Evolutionary conservation across 2,888 invertebrate species (phyloP).

Genomic region (Latrodectus elegans): DNA sequence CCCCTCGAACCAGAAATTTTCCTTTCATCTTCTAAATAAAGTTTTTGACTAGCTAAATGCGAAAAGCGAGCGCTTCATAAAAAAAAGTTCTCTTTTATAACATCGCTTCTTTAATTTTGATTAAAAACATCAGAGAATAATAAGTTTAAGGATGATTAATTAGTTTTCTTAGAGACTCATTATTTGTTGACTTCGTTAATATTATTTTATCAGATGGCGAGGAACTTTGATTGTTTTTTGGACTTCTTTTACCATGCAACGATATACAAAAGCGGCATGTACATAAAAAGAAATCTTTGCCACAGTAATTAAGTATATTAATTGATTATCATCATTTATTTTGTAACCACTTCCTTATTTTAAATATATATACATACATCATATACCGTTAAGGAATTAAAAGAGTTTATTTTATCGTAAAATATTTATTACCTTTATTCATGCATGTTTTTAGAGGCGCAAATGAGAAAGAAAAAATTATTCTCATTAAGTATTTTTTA

Average conservation of each 20-base stretch:
- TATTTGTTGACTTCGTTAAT: constrained; percentile 58
- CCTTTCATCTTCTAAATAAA: constrained; percentile 53
- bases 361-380: too few relatives aligned
- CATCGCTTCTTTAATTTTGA: constrained; percentile 10
- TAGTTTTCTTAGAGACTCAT: constrained; percentile 37
- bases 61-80: constrained; percentile 3
- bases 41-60: constrained; percentile 33
- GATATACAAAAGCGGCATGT: neutral
- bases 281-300: neutral
- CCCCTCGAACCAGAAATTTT: constrained; percentile 6
- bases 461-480: too few relatives aligned
- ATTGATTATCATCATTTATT: neutral
- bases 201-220: constrained; percentile 51
- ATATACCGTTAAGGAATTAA: too few relatives aligned
- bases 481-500: too few relatives aligned
- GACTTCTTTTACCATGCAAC: neutral
- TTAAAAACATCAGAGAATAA: constrained; percentile 68
- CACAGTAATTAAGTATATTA: constrained; percentile 25
- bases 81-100: constrained; percentile 23
- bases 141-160: constrained; percentile 65
- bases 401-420: too few relatives aligned
- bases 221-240: neutral
- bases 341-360: too few relatives aligned
- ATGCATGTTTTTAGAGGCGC: too few relatives aligned
- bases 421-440: too few relatives aligned